Evolutionary conservation across 2,113 vertebrate species (phyloP).

Genomic region (Cygnus buccinator): DNA sequence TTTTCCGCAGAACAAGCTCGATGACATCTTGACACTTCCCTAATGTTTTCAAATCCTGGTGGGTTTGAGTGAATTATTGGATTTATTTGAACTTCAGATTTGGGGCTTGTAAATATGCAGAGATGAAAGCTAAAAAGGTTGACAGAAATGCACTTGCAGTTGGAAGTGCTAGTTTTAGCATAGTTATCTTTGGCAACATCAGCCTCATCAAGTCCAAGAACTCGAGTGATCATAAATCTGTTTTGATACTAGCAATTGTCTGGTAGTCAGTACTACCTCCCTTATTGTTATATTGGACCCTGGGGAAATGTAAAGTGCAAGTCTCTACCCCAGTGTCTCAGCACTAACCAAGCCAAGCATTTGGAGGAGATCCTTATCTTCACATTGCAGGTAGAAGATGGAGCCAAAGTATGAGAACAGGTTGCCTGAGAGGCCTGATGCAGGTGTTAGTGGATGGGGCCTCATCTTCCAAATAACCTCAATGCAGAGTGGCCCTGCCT

Average conservation of each 20-base stretch:
- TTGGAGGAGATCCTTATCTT: conserved; percentile 12
- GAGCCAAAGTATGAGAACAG: neutral
- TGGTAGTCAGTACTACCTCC: neutral
- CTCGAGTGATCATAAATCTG: neutral
- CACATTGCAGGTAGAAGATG: neutral
- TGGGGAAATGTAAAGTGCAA: neutral
- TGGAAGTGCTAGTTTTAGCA: neutral
- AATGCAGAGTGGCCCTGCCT: neutral
- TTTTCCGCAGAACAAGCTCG: conserved; percentile 48
- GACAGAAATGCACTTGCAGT: conserved; percentile 14
- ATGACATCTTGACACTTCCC: conserved; percentile 67
- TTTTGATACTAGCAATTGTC: neutral
- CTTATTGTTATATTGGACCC: conserved; percentile 22
- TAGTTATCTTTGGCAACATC: conserved; percentile 6
- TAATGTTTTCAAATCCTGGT: conserved; percentile 59
- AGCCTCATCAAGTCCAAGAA: conserved; percentile 20
- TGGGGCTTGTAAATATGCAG: conserved; percentile 52
- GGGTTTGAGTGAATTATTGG: conserved; percentile 58
- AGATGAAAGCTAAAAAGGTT: conserved; percentile 51
- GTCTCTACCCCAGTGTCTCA: neutral
- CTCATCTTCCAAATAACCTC: neutral
- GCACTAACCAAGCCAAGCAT: neutral
- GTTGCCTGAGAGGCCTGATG: neutral
- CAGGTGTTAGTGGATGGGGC: neutral
- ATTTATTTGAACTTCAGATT: conserved; percentile 67